Evolutionary conservation across 2,113 vertebrate species (phyloP).

Genomic region (Peromyscus maniculatus): DNA sequence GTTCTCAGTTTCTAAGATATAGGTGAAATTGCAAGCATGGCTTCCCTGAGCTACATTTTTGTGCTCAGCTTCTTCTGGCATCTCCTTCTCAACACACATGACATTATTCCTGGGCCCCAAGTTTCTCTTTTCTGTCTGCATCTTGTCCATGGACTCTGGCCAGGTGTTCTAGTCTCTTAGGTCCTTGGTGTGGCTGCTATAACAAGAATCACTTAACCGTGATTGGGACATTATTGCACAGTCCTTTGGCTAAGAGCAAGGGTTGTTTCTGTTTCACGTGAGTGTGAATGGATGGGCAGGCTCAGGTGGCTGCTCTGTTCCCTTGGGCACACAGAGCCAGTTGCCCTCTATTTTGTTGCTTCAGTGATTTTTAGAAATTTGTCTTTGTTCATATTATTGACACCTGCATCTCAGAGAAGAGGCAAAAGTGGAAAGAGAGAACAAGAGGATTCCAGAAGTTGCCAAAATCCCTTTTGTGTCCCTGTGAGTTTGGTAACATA

Average conservation of each 20-base stretch:
- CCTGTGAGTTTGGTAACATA: background rate
- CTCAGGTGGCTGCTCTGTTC: background rate
- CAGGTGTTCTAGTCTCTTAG: background rate
- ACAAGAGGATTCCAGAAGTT: background rate
- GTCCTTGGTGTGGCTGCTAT: background rate
- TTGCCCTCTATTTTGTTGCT: background rate
- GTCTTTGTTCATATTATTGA: background rate
- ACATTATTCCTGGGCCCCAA: background rate
- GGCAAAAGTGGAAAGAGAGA: background rate
- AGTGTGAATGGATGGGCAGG: background rate
- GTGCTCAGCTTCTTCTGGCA: background rate
- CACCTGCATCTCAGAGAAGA: background rate
- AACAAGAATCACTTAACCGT: background rate
- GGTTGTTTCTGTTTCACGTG: slow-evolving; percentile 36
- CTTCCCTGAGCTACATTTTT: background rate
- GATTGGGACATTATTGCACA: background rate
- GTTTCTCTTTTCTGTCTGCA: background rate
- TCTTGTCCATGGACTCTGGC: background rate
- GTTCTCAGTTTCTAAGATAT: background rate
- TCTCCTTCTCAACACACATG: background rate
- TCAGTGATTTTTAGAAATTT: background rate
- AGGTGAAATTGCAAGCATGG: background rate
- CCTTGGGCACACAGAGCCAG: background rate
- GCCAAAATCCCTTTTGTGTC: background rate
- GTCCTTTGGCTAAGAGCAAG: background rate